These are phyloP conservation scores for Lepisosteus oculatus DNA, from an alignment of 2,113 vertebrate genomes.

Conservation along the genomic window DNA sequence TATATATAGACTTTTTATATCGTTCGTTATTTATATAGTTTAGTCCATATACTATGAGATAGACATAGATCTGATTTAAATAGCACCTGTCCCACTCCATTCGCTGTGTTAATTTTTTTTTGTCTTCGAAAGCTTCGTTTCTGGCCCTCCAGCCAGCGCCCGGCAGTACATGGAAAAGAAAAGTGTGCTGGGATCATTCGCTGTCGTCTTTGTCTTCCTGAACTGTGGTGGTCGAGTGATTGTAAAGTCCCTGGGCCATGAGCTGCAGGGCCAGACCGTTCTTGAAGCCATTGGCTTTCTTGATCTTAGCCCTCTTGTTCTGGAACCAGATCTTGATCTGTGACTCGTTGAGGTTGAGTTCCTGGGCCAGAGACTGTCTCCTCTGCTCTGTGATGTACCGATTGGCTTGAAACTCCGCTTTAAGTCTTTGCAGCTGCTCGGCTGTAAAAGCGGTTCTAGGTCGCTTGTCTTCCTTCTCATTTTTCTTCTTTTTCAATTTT, in stretches of 20 bases:
- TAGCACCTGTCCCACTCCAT: conserved; percentile 72
- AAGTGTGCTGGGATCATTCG: conserved; percentile 60
- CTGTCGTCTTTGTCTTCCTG: conserved; percentile 94
- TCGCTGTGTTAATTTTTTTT: conserved; percentile 16
- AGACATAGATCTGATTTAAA: conserved; percentile 84
- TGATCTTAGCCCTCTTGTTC: conserved; percentile 88
- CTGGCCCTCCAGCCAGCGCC: conserved; percentile 27
- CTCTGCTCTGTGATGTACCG: conserved; percentile 89
- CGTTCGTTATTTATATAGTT: conserved; percentile 58
- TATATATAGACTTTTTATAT: conserved; percentile 83
- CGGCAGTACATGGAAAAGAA: conserved; percentile 24
- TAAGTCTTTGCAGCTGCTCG: conserved; percentile 88
- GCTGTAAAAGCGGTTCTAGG: conserved; percentile 88
- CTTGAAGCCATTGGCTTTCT: conserved; percentile 85
- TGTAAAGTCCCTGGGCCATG: conserved; percentile 91
- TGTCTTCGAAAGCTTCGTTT: conserved; percentile 20
- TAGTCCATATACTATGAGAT: conserved; percentile 82
- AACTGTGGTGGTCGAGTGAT: conserved; percentile 90
- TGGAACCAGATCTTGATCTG: conserved; percentile 95
- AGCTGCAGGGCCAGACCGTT: conserved; percentile 86
- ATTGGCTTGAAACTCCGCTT: conserved; percentile 86
- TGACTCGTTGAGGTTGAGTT: conserved; percentile 87
- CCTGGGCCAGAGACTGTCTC: conserved; percentile 82
- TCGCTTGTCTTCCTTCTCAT: conserved; percentile 86
- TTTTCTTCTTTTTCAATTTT: conserved; percentile 96